Evolutionary conservation across 2,888 invertebrate species (phyloP).

Genomic region (Boloria selene): DNA sequence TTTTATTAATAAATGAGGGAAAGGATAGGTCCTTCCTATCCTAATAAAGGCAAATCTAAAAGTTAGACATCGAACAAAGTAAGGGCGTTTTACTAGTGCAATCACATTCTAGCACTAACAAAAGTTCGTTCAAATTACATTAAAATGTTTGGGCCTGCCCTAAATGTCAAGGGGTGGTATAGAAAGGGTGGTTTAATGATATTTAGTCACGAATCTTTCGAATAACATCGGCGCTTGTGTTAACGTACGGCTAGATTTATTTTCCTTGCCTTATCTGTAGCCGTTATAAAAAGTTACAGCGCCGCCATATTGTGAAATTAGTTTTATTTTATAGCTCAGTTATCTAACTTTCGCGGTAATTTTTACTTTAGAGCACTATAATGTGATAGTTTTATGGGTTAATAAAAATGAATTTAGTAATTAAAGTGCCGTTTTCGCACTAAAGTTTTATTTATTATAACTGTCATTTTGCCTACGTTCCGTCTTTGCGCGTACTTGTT

Average conservation of each 20-base stretch:
- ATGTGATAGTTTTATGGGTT: too few species aligned
- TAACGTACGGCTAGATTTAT: constrained; percentile 44
- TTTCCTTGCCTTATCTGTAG: constrained; percentile 4
- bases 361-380: too few species aligned
- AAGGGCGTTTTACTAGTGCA: background rate
- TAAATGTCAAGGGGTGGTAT: constrained; percentile 43
- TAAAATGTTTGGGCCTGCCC: constrained; percentile 33
- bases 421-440: too few species aligned
- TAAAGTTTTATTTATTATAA: too few species aligned
- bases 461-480: too few species aligned
- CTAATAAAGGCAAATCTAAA: too few species aligned
- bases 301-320: background rate
- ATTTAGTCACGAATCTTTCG: constrained; percentile 70
- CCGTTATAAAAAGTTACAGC: constrained; percentile 5
- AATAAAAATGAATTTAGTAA: too few species aligned
- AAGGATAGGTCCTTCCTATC: too few species aligned
- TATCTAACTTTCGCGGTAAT: background rate
- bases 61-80: too few species aligned
- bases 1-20: too few species aligned
- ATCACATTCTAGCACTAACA: constrained; percentile 29
- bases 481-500: too few species aligned
- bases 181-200: constrained; percentile 63
- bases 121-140: constrained; percentile 27
- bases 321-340: background rate
- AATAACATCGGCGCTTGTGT: constrained; percentile 54